Evolutionary conservation across 2,888 invertebrate genomes (phyloP).

Genomic region (Clistopyga incitator): DNA sequence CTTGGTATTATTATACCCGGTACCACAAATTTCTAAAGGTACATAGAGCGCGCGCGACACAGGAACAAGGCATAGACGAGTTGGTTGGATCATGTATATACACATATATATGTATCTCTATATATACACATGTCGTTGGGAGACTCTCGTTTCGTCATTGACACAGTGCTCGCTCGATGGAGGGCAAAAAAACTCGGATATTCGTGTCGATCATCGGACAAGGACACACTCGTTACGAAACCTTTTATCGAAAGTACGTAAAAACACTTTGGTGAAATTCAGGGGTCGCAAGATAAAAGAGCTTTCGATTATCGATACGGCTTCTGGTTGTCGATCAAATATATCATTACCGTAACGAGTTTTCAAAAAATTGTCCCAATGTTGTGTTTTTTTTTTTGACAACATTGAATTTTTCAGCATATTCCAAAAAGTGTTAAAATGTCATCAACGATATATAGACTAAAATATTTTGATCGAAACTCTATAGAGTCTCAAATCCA

Average conservation of each 20-base stretch:
- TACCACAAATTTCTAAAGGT: constrained; percentile 59
- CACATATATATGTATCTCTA: no score
- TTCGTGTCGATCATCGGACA: background rate
- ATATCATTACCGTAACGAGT: no score
- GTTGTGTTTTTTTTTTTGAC: no score
- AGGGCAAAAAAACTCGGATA: background rate
- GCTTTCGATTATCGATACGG: background rate
- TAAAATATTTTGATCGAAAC: no score
- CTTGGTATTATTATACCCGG: constrained; percentile 74
- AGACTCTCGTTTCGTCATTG: constrained; percentile 24
- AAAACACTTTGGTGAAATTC: background rate
- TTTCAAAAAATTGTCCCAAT: no score
- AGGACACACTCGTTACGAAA: constrained; percentile 8
- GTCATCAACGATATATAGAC: no score
- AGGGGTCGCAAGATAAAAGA: background rate
- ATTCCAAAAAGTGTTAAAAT: no score
- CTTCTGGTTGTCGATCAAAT: no score
- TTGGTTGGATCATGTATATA: background rate
- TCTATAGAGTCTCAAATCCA: no score
- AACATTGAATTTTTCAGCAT: no score
- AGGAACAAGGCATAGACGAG: constrained; percentile 2
- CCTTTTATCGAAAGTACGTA: background rate
- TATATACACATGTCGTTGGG: constrained; percentile 7
- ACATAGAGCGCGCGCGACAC: constrained; percentile 14
- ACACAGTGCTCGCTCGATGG: background rate